Conservation (phyloP, 2,888 invertebrate species). For the Doris montereyensis region DNA sequence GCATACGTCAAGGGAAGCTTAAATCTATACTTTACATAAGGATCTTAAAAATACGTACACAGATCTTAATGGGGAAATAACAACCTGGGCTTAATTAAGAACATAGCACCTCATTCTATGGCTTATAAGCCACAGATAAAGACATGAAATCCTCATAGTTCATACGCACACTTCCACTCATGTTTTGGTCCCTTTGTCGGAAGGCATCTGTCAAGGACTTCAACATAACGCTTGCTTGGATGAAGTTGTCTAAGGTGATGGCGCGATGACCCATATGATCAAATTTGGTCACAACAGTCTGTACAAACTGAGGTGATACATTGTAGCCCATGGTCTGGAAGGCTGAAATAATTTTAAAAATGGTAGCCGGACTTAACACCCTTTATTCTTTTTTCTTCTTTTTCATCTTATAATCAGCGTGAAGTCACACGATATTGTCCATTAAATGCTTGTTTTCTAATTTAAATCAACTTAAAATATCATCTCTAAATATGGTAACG, state of each 20-base stretch:
- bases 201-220: conserved; percentile 85
- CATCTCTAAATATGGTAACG: too few relatives aligned
- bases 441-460: too few relatives aligned
- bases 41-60: too few relatives aligned
- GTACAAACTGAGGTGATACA: conserved; percentile 85
- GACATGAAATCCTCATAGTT: conserved; percentile 92
- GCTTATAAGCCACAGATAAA: too few relatives aligned
- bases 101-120: too few relatives aligned
- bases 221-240: conserved; percentile 89
- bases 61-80: too few relatives aligned
- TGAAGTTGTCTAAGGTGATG: conserved; percentile 88
- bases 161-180: conserved; percentile 87
- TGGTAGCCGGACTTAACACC: too few relatives aligned
- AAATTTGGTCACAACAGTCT: conserved; percentile 81
- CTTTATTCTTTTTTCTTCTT: background rate
- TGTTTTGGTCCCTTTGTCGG: conserved; percentile 83
- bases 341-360: conserved; percentile 75
- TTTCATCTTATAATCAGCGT: background rate
- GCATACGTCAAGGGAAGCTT: too few relatives aligned
- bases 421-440: too few relatives aligned
- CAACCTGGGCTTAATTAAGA: too few relatives aligned
- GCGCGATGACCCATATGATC: conserved; percentile 79
- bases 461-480: too few relatives aligned
- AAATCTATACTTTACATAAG: too few relatives aligned
- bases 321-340: conserved; percentile 91